Evolutionary conservation across 1,140 invertebrate genomes (phyloP).

Genomic region (Diprion similis): DNA sequence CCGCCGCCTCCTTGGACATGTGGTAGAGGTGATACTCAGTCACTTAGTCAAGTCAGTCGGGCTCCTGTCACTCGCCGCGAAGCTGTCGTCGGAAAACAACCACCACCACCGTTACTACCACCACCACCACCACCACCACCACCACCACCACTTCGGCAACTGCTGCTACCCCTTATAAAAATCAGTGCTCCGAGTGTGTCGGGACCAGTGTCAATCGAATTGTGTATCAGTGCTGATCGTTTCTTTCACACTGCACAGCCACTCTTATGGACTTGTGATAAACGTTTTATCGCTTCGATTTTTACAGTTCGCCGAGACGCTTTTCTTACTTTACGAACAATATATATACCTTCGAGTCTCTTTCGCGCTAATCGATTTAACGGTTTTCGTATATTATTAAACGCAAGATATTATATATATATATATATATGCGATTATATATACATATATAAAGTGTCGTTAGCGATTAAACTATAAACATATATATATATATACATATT

Average conservation of each 20-base stretch:
- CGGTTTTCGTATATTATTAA: too few species aligned
- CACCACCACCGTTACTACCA: slow-evolving; percentile 4
- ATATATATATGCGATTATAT: too few species aligned
- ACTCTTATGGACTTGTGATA: too few species aligned
- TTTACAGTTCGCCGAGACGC: too few species aligned
- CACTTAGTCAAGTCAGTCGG: background rate
- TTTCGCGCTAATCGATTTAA: too few species aligned
- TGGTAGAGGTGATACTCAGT: background rate
- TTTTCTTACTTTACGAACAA: too few species aligned
- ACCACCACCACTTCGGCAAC: slow-evolving; percentile 11
- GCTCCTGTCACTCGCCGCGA: background rate
- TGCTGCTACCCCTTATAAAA: slow-evolving; percentile 49
- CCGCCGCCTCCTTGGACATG: background rate
- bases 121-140: background rate
- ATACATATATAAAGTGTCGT: too few species aligned
- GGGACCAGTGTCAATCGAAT: slow-evolving; percentile 51
- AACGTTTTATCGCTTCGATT: too few species aligned
- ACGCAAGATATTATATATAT: too few species aligned
- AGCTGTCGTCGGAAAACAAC: slow-evolving; percentile 2
- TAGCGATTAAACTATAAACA: background rate
- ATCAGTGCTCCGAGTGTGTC: slow-evolving; percentile 52
- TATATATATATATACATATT: background rate
- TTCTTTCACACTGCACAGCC: background rate
- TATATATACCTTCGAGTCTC: too few species aligned
- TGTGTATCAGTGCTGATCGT: slow-evolving; percentile 38